phyloP scores from a whole-genome alignment of 2,113 vertebrate species.

The Apistogramma diplotaenia region DNA sequence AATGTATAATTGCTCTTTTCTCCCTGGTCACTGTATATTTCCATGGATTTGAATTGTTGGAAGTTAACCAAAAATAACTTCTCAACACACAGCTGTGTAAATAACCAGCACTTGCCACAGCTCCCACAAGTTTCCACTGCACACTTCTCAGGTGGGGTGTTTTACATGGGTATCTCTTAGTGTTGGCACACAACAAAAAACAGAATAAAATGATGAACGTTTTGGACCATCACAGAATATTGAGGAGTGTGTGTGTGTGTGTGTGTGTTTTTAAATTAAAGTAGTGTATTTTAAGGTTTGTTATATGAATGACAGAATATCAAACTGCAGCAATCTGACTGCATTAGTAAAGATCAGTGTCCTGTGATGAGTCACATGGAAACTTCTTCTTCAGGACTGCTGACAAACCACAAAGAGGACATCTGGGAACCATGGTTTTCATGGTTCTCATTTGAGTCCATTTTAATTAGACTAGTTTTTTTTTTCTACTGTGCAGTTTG shows the following conservation, averaged over 20 bases:
- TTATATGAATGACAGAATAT: not conserved
- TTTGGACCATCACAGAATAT: not conserved
- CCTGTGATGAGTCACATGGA: not conserved
- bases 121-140: slow-evolving; percentile 41
- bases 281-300: not conserved
- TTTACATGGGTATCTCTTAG: not conserved
- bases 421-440: not conserved
- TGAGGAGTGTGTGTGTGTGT: not conserved
- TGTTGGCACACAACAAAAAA: not conserved
- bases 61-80: not conserved
- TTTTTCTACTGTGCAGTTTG: not conserved
- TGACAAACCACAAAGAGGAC: not conserved
- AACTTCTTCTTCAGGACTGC: not conserved
- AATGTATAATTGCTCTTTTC: not conserved
- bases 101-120: slow-evolving; percentile 6
- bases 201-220: not conserved
- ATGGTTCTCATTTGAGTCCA: not conserved
- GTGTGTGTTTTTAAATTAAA: too few species aligned
- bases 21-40: not conserved
- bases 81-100: slow-evolving; percentile 51
- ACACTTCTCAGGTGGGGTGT: not conserved
- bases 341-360: not conserved
- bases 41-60: not conserved
- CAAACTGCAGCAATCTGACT: too few species aligned
- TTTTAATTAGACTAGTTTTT: not conserved